These are phyloP conservation scores for Melipona beecheii DNA, from an alignment of 2,888 invertebrate genomes.

Conservation along the genomic window DNA sequence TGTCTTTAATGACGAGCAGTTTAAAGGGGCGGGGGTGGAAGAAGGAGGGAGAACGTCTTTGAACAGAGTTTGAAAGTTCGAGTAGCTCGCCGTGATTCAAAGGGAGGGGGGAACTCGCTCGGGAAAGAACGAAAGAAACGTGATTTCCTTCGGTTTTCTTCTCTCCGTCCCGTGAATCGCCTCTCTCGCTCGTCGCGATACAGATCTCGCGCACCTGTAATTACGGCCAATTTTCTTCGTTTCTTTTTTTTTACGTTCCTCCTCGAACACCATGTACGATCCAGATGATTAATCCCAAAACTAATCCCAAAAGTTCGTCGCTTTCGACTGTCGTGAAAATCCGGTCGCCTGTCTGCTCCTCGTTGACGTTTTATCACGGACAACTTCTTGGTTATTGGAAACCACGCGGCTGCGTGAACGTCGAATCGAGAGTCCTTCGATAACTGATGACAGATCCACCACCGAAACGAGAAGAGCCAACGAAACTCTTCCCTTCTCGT, in stretches of 20 bases:
- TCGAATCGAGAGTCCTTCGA: no score
- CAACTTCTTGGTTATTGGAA: conserved; percentile 5
- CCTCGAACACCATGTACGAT: neutral
- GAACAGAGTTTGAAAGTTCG: neutral
- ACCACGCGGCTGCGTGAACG: neutral
- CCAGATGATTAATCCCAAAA: neutral
- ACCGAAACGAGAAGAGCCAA: neutral
- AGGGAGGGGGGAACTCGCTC: conserved; percentile 4
- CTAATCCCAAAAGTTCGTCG: neutral
- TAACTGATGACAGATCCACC: neutral
- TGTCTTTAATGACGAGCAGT: conserved; percentile 52
- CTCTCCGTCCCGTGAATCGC: neutral
- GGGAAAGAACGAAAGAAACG: conserved; percentile 3
- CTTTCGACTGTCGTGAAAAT: no score
- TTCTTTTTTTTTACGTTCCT: neutral
- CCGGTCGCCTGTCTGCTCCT: neutral
- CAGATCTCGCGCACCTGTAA: conserved; percentile 11
- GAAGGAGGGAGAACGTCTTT: neutral
- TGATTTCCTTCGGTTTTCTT: conserved; percentile 28
- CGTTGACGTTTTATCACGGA: conserved; percentile 9
- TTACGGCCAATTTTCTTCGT: neutral
- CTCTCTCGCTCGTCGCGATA: neutral
- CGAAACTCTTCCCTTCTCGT: neutral
- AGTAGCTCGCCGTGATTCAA: conserved; percentile 6
- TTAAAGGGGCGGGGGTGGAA: neutral